phyloP scores from a whole-genome alignment of 2,888 invertebrate genomes.

The Cheilosia soror region DNA sequence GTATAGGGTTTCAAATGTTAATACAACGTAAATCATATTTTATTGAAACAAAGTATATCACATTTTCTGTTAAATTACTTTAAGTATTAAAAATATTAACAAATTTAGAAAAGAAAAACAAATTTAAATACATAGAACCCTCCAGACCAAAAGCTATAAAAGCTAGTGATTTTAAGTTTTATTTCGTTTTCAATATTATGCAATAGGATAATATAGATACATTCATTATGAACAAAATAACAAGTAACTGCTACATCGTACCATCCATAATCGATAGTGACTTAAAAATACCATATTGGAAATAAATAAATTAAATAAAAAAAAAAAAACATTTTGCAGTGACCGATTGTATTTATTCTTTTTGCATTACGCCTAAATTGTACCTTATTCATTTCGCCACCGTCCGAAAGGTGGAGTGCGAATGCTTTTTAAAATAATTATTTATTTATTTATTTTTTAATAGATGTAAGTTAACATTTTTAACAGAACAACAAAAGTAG shows the following conservation, averaged over 20 bases:
- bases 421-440: slow-evolving; percentile 41
- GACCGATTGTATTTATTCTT: slow-evolving; percentile 20
- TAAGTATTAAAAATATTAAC: slow-evolving; percentile 33
- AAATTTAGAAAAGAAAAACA: slow-evolving; percentile 25
- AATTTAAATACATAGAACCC: slow-evolving; percentile 52
- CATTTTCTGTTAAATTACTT: slow-evolving; percentile 34
- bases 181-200: slow-evolving; percentile 27
- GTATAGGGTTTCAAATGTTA: slow-evolving; percentile 67
- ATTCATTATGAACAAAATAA: slow-evolving; percentile 34
- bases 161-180: slow-evolving; percentile 63
- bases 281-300: slow-evolving; percentile 51
- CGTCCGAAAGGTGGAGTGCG: slow-evolving; percentile 5
- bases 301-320: background rate
- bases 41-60: slow-evolving; percentile 59
- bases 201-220: slow-evolving; percentile 35
- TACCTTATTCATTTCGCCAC: slow-evolving; percentile 43
- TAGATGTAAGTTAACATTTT: slow-evolving; percentile 62
- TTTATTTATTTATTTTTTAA: slow-evolving; percentile 54
- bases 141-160: slow-evolving; percentile 73
- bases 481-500: slow-evolving; percentile 58
- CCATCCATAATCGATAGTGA: slow-evolving; percentile 72
- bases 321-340: slow-evolving; percentile 17
- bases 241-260: slow-evolving; percentile 60
- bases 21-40: slow-evolving; percentile 53
- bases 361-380: slow-evolving; percentile 48